Evolutionary conservation across 1,140 invertebrate genomes (phyloP).

Genomic region (Philotrypesis tridentata): DNA sequence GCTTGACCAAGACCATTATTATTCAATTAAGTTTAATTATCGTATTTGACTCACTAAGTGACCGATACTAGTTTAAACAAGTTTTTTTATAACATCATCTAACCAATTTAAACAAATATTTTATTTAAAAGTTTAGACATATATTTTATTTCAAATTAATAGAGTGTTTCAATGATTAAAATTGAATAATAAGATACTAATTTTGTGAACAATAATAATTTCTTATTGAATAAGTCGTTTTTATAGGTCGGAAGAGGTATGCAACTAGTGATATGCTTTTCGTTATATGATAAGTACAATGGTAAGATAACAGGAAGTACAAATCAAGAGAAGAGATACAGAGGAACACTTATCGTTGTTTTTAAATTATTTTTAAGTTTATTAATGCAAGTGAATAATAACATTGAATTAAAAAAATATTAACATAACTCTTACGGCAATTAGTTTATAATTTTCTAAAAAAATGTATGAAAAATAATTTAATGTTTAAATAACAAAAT

Average conservation of each 20-base stretch:
- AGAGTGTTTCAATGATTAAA: too few species aligned
- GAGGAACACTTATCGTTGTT: neutral
- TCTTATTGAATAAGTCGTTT: neutral
- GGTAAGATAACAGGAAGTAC: slow-evolving; percentile 13
- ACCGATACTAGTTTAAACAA: too few species aligned
- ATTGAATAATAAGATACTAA: neutral
- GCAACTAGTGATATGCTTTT: neutral
- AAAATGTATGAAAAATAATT: neutral
- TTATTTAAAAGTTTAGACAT: too few species aligned
- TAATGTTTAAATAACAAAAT: neutral
- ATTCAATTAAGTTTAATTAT: too few species aligned
- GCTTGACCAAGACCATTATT: too few species aligned
- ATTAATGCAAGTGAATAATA: neutral
- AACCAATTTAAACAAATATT: too few species aligned
- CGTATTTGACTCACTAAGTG: too few species aligned
- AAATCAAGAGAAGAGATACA: neutral
- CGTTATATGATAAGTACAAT: neutral
- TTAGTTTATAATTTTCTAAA: neutral
- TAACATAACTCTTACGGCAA: neutral
- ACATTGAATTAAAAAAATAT: neutral
- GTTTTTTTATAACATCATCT: too few species aligned
- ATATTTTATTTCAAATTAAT: neutral
- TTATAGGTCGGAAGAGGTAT: neutral
- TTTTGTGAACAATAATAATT: neutral
- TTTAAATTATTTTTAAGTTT: neutral